Evolutionary conservation across 2,797 vertebrate species (phyloP).

Genomic region (Micrastur ruficollis): DNA sequence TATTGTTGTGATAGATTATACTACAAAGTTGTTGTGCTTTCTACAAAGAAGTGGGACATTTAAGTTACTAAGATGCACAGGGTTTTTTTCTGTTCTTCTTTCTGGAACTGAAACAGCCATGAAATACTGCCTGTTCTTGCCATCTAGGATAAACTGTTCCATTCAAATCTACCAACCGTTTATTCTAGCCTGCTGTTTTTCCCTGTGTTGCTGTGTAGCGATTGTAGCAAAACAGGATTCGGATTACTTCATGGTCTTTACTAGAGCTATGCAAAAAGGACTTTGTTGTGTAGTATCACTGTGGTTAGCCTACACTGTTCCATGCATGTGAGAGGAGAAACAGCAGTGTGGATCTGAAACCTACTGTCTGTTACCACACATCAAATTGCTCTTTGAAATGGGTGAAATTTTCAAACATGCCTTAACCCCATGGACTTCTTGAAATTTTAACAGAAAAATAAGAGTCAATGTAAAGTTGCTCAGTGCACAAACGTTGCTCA

Average conservation of each 20-base stretch:
- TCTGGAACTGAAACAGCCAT: neutral
- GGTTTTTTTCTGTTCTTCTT: neutral
- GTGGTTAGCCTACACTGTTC: neutral
- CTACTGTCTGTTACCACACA: neutral
- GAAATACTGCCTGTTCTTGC: neutral
- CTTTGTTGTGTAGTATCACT: neutral
- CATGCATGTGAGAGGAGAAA: neutral
- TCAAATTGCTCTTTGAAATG: accelerated
- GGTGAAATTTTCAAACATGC: neutral
- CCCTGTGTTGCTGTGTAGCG: neutral
- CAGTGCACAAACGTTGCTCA: neutral
- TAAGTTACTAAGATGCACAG: neutral
- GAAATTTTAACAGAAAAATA: neutral
- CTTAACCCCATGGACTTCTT: neutral
- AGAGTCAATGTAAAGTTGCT: neutral
- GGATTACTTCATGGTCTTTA: neutral
- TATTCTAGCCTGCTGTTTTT: neutral
- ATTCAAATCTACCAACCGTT: neutral
- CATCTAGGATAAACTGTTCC: neutral
- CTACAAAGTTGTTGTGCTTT: neutral
- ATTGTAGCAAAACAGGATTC: neutral
- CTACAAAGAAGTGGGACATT: neutral
- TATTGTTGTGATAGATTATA: neutral
- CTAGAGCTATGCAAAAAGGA: neutral
- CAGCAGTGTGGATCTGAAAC: neutral